phyloP scores from a whole-genome alignment of 2,888 invertebrate genomes.

The Tyria jacobaeae region DNA sequence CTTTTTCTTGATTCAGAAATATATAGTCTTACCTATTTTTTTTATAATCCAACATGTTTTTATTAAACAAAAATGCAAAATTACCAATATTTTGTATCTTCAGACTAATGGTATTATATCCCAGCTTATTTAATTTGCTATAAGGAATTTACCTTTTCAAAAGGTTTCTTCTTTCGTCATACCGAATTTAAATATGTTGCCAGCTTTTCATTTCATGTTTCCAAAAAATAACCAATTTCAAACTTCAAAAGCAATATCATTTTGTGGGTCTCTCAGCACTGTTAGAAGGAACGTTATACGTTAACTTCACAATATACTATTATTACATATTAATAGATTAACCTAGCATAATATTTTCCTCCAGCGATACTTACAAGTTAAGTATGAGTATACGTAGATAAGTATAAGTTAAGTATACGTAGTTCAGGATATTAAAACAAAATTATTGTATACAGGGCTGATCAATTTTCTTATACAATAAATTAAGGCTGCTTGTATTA shows the following conservation, averaged over 20 bases:
- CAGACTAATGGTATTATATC: neutral
- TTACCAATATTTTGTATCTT: conserved; percentile 4
- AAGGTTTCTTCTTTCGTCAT: conserved; percentile 3
- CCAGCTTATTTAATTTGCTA: neutral
- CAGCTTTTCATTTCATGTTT: neutral
- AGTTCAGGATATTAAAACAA: no score
- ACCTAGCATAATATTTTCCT: no score
- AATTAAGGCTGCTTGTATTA: no score
- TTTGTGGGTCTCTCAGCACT: neutral
- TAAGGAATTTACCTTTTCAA: neutral
- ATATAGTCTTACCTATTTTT: no score
- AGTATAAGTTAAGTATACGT: no score
- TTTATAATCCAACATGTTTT: neutral
- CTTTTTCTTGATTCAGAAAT: no score
- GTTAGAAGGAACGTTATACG: neutral
- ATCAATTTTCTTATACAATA: no score
- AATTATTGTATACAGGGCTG: no score
- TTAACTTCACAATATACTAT: no score
- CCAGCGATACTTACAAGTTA: no score
- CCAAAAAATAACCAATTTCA: conserved; percentile 6
- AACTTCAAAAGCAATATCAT: conserved; percentile 6
- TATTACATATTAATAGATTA: no score
- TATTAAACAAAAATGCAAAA: neutral
- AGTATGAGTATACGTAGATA: no score
- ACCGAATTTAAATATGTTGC: neutral